Evolutionary conservation across 2,113 vertebrate species (phyloP), one percentile per base, ranked within the genome.

Genomic region (Hippotragus niger): DNA sequence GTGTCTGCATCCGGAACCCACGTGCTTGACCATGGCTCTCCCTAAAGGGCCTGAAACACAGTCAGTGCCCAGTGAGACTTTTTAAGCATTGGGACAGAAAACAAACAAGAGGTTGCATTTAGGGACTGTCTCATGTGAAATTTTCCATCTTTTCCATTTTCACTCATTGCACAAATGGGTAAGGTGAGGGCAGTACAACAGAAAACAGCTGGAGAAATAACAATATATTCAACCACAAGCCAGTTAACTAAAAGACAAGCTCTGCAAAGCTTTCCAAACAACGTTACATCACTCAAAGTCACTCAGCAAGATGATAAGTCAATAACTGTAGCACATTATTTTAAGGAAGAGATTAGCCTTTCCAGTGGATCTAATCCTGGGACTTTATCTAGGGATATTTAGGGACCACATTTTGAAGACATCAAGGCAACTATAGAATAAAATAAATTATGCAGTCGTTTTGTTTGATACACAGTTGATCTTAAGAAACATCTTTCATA

Each of bases 231-330:
- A 89, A 64, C 55, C 62, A 64, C 53, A 93, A 52, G 71, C 45
- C 88, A 96, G 88, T 60, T 71, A 62, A 43, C 62, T 80, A 43
- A 86, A 96, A 55, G 29, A 43, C 53, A 93, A 84, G 45, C 86
- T 94, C 60, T 58, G 83, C 0, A 52, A 47, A 87, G 83, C 43
- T 58, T 94, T 9, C 92, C 62, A 95, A 90, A 92, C 40, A 83
- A 43, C 3, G 14, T 74, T 36, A 16, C 17, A 36, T 45, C 47
- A 84, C 16, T 55, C 25, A 91, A 15, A 92, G 67, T 71, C 40
- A 58, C 31, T 82, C 25, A 57, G 33, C 13, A 76, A 74, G 55
- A 62, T 25, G 57, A 36, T 50, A 86, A 57, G 27, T 91, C 33
- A 74, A 40, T 57, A 85, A 88, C 76, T 76, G 84, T 60, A 64